Conservation (phyloP, 2,888 invertebrate species). For the Zygaena filipendulae region DNA sequence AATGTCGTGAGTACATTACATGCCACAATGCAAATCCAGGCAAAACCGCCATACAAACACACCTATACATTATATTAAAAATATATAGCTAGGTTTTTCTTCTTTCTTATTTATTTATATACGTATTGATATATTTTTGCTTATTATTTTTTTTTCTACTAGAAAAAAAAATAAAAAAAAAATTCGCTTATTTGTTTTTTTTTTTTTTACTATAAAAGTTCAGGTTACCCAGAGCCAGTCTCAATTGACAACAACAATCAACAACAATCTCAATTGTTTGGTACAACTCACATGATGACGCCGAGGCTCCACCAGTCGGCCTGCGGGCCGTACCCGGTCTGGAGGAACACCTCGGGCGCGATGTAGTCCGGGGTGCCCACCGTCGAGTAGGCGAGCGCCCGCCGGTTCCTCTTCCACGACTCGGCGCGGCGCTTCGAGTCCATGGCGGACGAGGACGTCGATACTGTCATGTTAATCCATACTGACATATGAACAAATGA, state of each 20-base stretch:
- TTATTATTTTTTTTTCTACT: too few relatives aligned
- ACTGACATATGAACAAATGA: too few relatives aligned
- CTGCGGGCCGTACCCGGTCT: slow-evolving; percentile 97
- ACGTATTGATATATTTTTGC: too few relatives aligned
- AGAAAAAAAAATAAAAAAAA: too few relatives aligned
- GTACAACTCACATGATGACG: slow-evolving; percentile 89
- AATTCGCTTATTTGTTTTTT: too few relatives aligned
- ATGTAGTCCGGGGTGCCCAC: slow-evolving; percentile 99
- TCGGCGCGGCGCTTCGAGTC: slow-evolving; percentile 98
- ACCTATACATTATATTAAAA: too few relatives aligned
- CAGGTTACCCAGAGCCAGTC: not conserved
- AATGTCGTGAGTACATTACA: too few relatives aligned
- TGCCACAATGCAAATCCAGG: too few relatives aligned
- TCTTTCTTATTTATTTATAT: too few relatives aligned
- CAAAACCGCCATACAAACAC: too few relatives aligned
- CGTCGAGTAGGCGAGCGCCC: slow-evolving; percentile 93
- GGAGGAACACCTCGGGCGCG: slow-evolving; percentile 98
- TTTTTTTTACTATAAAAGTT: too few relatives aligned
- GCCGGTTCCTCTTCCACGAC: slow-evolving; percentile 98
- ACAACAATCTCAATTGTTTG: not conserved
- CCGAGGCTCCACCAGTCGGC: slow-evolving; percentile 99
- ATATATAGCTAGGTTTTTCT: too few relatives aligned
- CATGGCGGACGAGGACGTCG: slow-evolving; percentile 73
- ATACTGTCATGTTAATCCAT: slow-evolving; percentile 30
- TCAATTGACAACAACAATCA: not conserved